Conservation (phyloP, 2,888 invertebrate genomes). For the Slavum lentiscoides region DNA sequence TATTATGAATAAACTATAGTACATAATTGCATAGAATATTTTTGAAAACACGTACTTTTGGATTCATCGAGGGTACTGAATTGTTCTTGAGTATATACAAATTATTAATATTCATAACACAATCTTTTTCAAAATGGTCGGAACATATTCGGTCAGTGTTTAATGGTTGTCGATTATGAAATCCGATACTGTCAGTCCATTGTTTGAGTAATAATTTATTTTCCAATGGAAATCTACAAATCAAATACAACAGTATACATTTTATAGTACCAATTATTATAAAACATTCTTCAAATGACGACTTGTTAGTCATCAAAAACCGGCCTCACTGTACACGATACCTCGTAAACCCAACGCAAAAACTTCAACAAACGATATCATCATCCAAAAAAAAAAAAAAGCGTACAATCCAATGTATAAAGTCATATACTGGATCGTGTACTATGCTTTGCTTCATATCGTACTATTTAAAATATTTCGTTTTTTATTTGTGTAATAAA, state of each 20-base stretch:
- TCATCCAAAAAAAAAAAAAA: too few relatives aligned
- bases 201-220: not conserved
- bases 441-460: too few relatives aligned
- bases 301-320: too few relatives aligned
- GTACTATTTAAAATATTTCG: too few relatives aligned
- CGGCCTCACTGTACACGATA: too few relatives aligned
- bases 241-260: not conserved
- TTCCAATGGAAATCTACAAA: constrained; percentile 9
- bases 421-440: too few relatives aligned
- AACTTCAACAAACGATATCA: too few relatives aligned
- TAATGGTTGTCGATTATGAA: constrained; percentile 1
- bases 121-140: constrained; percentile 24
- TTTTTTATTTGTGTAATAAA: too few relatives aligned
- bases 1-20: too few relatives aligned
- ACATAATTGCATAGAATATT: not conserved
- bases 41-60: not conserved
- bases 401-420: too few relatives aligned
- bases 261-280: not conserved
- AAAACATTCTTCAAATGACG: too few relatives aligned
- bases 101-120: not conserved
- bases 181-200: not conserved
- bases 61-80: not conserved
- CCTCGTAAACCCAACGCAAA: too few relatives aligned
- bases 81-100: not conserved
- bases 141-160: constrained; percentile 15